Evolutionary conservation across 2,113 vertebrate genomes (phyloP).

Genomic region (Castor canadensis): DNA sequence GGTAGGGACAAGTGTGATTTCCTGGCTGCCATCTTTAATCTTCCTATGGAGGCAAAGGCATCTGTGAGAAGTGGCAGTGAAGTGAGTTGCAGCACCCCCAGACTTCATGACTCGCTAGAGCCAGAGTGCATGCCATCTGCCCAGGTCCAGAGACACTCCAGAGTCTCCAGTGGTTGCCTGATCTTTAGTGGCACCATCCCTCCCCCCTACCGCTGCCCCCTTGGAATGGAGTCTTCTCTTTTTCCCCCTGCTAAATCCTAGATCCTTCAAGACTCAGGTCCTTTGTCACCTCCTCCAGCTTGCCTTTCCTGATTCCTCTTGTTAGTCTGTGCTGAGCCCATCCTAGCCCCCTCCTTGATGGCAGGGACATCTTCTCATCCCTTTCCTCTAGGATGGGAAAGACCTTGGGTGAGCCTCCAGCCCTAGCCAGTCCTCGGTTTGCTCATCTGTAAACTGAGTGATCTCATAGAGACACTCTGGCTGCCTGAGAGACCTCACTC

Average conservation of each 20-base stretch:
- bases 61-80: neutral
- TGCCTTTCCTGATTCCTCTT: neutral
- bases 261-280: neutral
- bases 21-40: neutral
- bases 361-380: neutral
- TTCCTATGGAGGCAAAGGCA: neutral
- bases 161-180: neutral
- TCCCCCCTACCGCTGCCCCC: no score
- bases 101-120: neutral
- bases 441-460: conserved; percentile 43
- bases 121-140: neutral
- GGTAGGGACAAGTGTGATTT: neutral
- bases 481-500: neutral
- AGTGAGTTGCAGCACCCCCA: neutral
- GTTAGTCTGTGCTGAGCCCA: neutral
- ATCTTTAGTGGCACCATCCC: neutral
- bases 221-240: neutral
- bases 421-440: conserved; percentile 6
- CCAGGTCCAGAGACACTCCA: neutral
- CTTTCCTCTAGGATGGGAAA: neutral
- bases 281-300: neutral
- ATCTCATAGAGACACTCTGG: neutral
- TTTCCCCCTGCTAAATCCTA: neutral
- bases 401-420: neutral
- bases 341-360: neutral